A percentile compares a stretch with the other conserved stretches of the same genome.
Conservation (phyloP, 2,888 invertebrate genomes). For the Lissocephala sabroskyi region DNA sequence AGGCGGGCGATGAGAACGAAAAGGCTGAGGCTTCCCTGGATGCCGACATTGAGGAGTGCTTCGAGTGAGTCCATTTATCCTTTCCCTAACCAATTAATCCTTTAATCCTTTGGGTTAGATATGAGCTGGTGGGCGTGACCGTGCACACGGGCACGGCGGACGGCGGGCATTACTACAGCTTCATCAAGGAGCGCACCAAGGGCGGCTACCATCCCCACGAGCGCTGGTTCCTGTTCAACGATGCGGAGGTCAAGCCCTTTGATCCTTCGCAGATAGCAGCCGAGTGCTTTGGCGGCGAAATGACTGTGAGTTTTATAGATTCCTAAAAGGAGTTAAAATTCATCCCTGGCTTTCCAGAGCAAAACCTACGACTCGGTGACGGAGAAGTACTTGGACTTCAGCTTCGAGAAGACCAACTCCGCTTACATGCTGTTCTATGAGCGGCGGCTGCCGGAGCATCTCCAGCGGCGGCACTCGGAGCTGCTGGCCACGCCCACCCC, state of each 20-base stretch:
- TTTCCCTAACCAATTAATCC: neutral
- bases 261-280: constrained; percentile 95
- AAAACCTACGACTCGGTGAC: constrained; percentile 97
- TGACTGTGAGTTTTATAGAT: constrained; percentile 90
- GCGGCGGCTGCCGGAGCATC: constrained; percentile 76
- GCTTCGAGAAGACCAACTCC: constrained; percentile 97
- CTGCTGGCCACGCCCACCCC: constrained; percentile 51
- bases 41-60: constrained; percentile 80
- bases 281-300: constrained; percentile 97
- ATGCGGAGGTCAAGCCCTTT: constrained; percentile 94
- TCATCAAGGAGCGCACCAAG: constrained; percentile 89
- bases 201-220: constrained; percentile 78
- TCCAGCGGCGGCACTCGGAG: constrained; percentile 69
- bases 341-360: constrained; percentile 76
- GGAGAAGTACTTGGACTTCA: constrained; percentile 97
- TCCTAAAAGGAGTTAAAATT: no score
- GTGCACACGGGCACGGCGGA: constrained; percentile 99
- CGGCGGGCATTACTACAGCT: constrained; percentile 97
- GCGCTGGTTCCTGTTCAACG: constrained; percentile 94
- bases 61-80: constrained; percentile 77
- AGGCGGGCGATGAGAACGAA: constrained; percentile 39
- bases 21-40: constrained; percentile 50
- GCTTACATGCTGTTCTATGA: constrained; percentile 98
- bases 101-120: constrained; percentile 70
- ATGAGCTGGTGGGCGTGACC: constrained; percentile 93